phyloP scores from a whole-genome alignment of 2,113 vertebrate species.

The Otus sunia region DNA sequence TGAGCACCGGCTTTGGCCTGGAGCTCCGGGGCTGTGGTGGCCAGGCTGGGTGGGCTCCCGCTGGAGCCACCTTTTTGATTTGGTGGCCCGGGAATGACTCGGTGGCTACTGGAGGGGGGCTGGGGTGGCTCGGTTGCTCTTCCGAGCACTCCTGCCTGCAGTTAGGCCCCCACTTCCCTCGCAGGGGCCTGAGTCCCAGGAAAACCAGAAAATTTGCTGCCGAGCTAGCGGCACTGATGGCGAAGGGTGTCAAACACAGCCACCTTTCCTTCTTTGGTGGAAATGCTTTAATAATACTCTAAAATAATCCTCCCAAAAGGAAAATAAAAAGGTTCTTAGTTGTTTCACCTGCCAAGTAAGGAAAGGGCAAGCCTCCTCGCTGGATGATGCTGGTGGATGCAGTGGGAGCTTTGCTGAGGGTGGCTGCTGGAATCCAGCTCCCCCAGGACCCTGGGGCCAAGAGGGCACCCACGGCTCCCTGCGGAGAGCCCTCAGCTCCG shows the following conservation, averaged over 20 bases:
- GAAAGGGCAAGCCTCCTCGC: rapidly evolving
- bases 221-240: rapidly evolving
- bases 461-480: too few relatives aligned
- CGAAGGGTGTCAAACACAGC: rapidly evolving
- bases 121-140: rapidly evolving
- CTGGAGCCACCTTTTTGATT: neutral
- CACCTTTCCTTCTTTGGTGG: neutral
- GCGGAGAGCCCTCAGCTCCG: neutral
- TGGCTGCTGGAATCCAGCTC: neutral
- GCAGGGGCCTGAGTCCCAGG: rapidly evolving
- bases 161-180: neutral
- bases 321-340: too few relatives aligned
- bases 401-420: neutral
- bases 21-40: neutral
- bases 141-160: rapidly evolving
- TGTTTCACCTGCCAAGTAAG: neutral
- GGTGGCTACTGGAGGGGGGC: neutral
- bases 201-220: neutral
- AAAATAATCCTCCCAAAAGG: too few relatives aligned
- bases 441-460: neutral
- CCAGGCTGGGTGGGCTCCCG: rapidly evolving
- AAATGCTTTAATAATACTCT: too few relatives aligned
- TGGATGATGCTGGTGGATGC: rapidly evolving
- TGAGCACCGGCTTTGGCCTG: neutral
- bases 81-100: neutral